Conservation (phyloP, 2,888 invertebrate genomes). For the Oxytorus armatus region DNA sequence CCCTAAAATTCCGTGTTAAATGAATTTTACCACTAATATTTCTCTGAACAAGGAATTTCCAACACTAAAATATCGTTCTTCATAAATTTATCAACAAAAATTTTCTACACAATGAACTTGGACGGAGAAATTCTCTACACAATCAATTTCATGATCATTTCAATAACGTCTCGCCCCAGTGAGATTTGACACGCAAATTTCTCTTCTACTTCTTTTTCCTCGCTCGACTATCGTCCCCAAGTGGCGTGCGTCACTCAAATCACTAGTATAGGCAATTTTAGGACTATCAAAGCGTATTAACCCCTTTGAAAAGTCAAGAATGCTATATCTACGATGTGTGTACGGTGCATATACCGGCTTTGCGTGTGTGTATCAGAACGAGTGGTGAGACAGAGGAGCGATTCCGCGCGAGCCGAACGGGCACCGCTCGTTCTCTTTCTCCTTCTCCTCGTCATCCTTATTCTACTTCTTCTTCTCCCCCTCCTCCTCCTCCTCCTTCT, state of each 20-base stretch:
- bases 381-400: conserved; percentile 45
- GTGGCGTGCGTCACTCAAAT: too few relatives aligned
- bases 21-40: too few relatives aligned
- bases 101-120: too few relatives aligned
- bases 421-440: conserved; percentile 61
- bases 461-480: conserved; percentile 68
- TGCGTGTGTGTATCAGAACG: conserved; percentile 33
- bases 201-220: too few relatives aligned
- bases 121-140: too few relatives aligned
- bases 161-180: too few relatives aligned
- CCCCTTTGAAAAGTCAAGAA: conserved; percentile 24
- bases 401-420: conserved; percentile 54
- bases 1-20: background rate
- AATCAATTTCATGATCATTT: too few relatives aligned
- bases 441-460: conserved; percentile 57
- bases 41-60: too few relatives aligned
- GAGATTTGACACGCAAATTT: too few relatives aligned
- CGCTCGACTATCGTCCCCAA: too few relatives aligned
- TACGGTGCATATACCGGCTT: conserved; percentile 9
- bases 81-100: too few relatives aligned
- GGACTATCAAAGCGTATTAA: conserved; percentile 23
- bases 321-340: background rate
- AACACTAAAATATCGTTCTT: too few relatives aligned
- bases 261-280: conserved; percentile 2
- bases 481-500: conserved; percentile 58